Evolutionary conservation across 2,113 vertebrate genomes (phyloP).

Genomic region (Poecile atricapillus): DNA sequence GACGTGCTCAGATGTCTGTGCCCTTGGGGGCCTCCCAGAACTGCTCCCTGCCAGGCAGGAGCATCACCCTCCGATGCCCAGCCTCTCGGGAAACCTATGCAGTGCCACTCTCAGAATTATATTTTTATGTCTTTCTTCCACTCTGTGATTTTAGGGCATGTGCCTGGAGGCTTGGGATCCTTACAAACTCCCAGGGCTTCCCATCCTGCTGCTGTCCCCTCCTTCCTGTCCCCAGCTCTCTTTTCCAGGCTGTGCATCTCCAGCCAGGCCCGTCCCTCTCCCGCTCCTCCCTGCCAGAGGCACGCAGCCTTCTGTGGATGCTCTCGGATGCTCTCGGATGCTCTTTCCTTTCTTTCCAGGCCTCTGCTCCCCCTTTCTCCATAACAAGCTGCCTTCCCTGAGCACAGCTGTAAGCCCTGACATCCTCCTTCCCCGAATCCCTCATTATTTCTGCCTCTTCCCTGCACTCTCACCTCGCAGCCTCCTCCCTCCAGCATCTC

Average conservation of each 20-base stretch:
- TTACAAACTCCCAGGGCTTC: accelerated
- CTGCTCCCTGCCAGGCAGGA: not conserved
- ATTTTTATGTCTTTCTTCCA: not conserved
- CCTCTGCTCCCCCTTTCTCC: not conserved
- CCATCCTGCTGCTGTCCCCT: accelerated
- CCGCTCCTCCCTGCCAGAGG: not conserved
- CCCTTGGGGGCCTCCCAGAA: accelerated
- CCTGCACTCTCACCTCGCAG: not conserved
- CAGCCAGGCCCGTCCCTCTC: accelerated
- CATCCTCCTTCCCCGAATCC: not conserved
- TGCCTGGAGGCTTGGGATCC: not conserved
- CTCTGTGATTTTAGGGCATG: not conserved
- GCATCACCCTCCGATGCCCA: accelerated
- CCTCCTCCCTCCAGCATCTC: not conserved
- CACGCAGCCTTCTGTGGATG: not conserved
- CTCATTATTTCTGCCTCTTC: not conserved
- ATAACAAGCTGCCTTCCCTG: not conserved
- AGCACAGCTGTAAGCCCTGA: not conserved
- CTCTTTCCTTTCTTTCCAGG: not conserved
- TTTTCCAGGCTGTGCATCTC: not conserved
- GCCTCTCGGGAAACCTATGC: accelerated
- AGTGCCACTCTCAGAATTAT: accelerated
- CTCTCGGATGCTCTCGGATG: not conserved
- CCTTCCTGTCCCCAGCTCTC: not conserved
- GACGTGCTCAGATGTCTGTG: not conserved